phyloP scores from a whole-genome alignment of 1,140 invertebrate genomes.

The Penaeus chinensis region DNA sequence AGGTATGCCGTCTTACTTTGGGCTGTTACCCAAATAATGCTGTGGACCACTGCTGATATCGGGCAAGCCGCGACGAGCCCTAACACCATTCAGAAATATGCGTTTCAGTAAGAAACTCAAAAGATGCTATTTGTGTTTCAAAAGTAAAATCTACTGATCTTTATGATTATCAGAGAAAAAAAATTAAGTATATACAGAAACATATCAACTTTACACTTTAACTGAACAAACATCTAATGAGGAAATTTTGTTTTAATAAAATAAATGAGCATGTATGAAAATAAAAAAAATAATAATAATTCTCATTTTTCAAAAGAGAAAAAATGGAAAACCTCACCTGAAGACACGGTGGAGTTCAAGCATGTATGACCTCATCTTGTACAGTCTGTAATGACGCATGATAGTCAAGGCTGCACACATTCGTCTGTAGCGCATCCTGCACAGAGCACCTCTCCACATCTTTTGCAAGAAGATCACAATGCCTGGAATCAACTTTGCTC shows the following conservation, averaged over 20 bases:
- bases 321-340: constrained; percentile 67
- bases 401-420: constrained; percentile 88
- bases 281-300: not conserved
- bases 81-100: constrained; percentile 10
- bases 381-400: constrained; percentile 84
- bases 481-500: constrained; percentile 84
- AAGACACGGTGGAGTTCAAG: constrained; percentile 76
- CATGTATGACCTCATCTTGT: constrained; percentile 87
- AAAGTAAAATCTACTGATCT: too few species aligned
- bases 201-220: not conserved
- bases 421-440: constrained; percentile 82
- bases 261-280: constrained; percentile 4
- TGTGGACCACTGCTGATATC: constrained; percentile 13
- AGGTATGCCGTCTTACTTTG: constrained; percentile 29
- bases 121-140: too few species aligned
- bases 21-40: constrained; percentile 16
- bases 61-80: constrained; percentile 30
- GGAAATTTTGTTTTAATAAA: too few species aligned
- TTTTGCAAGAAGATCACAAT: constrained; percentile 95
- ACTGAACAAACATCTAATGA: not conserved
- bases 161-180: not conserved
- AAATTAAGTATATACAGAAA: constrained; percentile 18
- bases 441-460: constrained; percentile 87
- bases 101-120: too few species aligned
- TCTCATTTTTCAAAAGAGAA: not conserved